Percentiles rank a stretch among this genome's conserved stretches.
Conservation (phyloP, 2,797 vertebrate species). For the Micropoecilia bifurca region DNA sequence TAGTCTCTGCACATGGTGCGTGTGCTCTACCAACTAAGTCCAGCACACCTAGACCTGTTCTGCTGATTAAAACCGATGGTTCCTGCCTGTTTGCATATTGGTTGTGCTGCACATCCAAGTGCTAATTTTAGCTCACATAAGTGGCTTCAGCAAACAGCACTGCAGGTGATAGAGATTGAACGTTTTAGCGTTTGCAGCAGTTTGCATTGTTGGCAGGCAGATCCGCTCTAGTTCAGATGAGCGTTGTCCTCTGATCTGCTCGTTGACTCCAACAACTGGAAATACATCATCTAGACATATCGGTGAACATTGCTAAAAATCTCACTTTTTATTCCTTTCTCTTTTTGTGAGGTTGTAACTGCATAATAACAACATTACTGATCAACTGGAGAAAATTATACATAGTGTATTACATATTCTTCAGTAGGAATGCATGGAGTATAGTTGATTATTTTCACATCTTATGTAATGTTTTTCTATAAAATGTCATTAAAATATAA, state of each 20-base stretch:
- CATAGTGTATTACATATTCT: neutral
- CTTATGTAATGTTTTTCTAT: neutral
- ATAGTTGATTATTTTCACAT: neutral
- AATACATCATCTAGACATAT: neutral
- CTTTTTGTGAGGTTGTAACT: neutral
- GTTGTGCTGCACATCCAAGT: neutral
- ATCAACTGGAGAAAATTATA: neutral
- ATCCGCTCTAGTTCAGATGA: neutral
- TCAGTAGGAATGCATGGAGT: neutral
- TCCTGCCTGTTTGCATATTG: neutral
- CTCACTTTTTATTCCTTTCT: neutral
- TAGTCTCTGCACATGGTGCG: neutral
- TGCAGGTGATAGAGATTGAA: neutral
- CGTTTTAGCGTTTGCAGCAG: neutral
- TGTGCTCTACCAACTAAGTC: neutral
- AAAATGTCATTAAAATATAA: neutral
- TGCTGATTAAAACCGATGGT: neutral
- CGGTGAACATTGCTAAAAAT: neutral
- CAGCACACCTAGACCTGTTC: neutral
- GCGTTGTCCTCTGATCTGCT: neutral
- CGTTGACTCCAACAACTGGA: neutral
- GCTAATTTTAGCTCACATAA: conserved; percentile 2
- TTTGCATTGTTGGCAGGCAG: neutral
- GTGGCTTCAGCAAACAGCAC: neutral
- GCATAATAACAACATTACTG: neutral